Conservation (phyloP, 1,140 invertebrate species). For the Neodiprion fabricii region DNA sequence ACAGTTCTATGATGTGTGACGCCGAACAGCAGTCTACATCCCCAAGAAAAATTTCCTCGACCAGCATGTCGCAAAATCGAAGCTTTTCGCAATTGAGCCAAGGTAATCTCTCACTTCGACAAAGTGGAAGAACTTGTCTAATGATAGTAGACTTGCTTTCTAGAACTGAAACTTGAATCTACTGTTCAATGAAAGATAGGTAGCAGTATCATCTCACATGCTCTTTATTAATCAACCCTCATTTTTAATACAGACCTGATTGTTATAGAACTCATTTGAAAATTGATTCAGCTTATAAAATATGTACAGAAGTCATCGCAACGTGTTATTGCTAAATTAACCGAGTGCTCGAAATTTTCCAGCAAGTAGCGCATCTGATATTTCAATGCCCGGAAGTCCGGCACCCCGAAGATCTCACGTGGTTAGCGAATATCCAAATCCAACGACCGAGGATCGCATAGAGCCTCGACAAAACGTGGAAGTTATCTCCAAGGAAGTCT, state of each 20-base stretch:
- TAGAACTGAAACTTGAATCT: not conserved
- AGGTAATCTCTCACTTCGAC: constrained; percentile 55
- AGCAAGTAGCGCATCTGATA: constrained; percentile 73
- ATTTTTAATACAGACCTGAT: not conserved
- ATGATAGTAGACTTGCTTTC: not conserved
- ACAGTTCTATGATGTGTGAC: constrained; percentile 68
- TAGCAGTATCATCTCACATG: not conserved
- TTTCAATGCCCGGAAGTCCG: constrained; percentile 66
- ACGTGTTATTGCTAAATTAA: too few species aligned
- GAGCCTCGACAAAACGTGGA: constrained; percentile 55
- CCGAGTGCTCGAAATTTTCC: constrained; percentile 19
- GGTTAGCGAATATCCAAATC: constrained; percentile 53
- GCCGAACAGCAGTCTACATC: constrained; percentile 39
- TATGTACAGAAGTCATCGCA: too few species aligned
- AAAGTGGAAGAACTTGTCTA: not conserved
- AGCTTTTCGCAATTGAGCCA: constrained; percentile 72
- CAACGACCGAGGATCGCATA: constrained; percentile 43
- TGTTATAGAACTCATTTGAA: too few species aligned
- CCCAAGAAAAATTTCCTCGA: constrained; percentile 37
- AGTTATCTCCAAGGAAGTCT: constrained; percentile 66
- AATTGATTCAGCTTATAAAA: too few species aligned
- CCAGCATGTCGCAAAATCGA: constrained; percentile 61
- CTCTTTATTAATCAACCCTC: not conserved
- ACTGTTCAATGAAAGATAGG: not conserved
- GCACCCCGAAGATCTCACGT: constrained; percentile 59